These are phyloP conservation scores for Halichondria panicea DNA, from an alignment of 37 sponge, comb jelly and placozoan species.

Conservation along the genomic window DNA sequence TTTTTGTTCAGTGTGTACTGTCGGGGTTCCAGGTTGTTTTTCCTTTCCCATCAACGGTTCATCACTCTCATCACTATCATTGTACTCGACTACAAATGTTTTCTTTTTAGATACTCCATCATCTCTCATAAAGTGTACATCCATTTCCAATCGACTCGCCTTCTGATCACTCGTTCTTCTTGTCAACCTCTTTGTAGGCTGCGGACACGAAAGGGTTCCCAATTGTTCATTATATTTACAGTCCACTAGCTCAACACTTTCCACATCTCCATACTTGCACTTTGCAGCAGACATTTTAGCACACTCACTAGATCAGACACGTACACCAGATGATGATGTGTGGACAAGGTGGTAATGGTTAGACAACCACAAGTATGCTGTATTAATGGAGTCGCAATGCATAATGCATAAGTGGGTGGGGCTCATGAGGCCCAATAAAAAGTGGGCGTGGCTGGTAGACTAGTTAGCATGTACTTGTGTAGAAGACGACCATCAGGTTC, in stretches of 20 bases:
- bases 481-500: too few relatives aligned
- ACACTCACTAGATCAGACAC: background rate
- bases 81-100: slow-evolving; percentile 5
- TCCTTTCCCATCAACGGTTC: background rate
- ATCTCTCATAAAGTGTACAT: slow-evolving; percentile 10
- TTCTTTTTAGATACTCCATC: background rate
- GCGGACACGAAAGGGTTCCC: background rate
- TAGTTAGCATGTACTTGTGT: too few relatives aligned
- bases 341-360: too few relatives aligned
- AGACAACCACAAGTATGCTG: too few relatives aligned
- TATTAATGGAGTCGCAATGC: too few relatives aligned
- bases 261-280: slow-evolving; percentile 35
- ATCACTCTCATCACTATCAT: background rate
- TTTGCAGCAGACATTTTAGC: slow-evolving; percentile 21
- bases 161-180: background rate
- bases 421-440: too few relatives aligned
- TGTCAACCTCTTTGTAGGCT: slow-evolving; percentile 2
- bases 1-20: too few relatives aligned
- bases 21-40: too few relatives aligned
- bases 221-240: background rate
- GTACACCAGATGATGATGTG: too few relatives aligned
- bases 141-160: slow-evolving; percentile 5
- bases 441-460: too few relatives aligned
- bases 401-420: too few relatives aligned
- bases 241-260: background rate